Percentiles rank a stretch among this genome's conserved stretches.
Conservation (phyloP, 1,140 invertebrate genomes). For the Drosophila athabasca region DNA sequence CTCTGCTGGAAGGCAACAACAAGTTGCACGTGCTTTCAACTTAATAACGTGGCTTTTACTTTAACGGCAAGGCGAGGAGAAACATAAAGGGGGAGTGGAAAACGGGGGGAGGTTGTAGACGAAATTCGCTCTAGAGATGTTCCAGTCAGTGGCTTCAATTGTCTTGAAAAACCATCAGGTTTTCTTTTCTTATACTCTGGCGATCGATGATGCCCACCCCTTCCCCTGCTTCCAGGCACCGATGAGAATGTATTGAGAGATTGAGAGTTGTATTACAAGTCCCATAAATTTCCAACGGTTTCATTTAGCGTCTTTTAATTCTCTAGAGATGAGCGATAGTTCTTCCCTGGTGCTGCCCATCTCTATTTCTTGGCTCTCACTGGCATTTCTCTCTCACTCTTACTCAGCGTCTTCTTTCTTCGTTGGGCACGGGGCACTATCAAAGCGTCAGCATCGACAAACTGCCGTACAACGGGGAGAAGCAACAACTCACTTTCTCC, state of each 20-base stretch:
- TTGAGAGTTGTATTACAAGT: too few species aligned
- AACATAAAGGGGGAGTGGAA: conserved; percentile 9
- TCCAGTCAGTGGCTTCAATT: too few species aligned
- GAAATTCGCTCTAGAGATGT: not conserved
- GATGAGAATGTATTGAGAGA: too few species aligned
- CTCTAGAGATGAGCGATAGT: not conserved
- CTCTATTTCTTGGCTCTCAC: conserved; percentile 10
- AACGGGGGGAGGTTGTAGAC: not conserved
- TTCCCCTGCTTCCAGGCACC: too few species aligned
- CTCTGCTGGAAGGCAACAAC: conserved; percentile 57
- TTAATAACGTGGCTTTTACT: conserved; percentile 82
- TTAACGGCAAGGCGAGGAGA: conserved; percentile 57
- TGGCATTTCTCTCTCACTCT: conserved; percentile 8
- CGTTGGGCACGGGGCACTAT: conserved; percentile 40
- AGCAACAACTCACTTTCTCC: conserved; percentile 24
- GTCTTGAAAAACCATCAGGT: too few species aligned
- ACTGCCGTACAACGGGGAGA: conserved; percentile 34
- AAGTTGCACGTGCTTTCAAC: conserved; percentile 82
- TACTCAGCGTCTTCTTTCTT: not conserved
- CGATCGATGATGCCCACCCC: too few species aligned
- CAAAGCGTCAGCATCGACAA: conserved; percentile 73
- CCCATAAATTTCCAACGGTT: too few species aligned
- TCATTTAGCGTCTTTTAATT: too few species aligned
- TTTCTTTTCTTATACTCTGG: too few species aligned
- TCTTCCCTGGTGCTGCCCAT: conserved; percentile 14